Conservation (phyloP, 2,113 vertebrate species). For the Zosterops japonicus region DNA sequence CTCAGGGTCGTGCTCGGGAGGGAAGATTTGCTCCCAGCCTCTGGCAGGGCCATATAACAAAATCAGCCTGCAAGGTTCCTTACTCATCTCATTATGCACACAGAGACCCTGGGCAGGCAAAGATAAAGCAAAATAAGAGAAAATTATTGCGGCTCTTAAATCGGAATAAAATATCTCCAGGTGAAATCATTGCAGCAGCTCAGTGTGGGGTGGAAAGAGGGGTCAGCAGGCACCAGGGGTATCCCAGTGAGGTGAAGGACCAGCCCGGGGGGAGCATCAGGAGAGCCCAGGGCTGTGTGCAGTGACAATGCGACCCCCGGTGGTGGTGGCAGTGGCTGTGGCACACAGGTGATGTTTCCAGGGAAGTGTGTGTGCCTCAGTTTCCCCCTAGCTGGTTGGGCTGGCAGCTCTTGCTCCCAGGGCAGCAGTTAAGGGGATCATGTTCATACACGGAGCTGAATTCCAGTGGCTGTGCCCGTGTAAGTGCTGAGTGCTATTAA, state of each 20-base stretch:
- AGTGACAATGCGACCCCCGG: accelerated
- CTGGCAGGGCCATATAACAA: conserved; percentile 4
- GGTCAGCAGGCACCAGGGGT: accelerated
- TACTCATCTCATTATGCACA: conserved; percentile 54
- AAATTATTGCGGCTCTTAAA: background rate
- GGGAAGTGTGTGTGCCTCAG: background rate
- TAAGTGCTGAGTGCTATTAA: conserved; percentile 50
- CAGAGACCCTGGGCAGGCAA: conserved; percentile 24
- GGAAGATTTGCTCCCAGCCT: background rate
- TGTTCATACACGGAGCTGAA: background rate
- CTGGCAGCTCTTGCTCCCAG: background rate
- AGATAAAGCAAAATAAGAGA: conserved; percentile 20
- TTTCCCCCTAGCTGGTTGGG: background rate
- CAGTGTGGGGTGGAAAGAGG: background rate
- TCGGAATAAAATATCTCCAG: background rate
- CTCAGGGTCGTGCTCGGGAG: background rate
- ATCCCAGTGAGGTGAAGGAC: background rate
- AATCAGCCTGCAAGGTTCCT: conserved; percentile 45
- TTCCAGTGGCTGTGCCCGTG: background rate
- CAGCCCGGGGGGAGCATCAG: background rate
- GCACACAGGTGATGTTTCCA: background rate
- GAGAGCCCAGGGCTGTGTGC: background rate
- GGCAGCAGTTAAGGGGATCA: background rate
- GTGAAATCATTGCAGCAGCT: background rate
- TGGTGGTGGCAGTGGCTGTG: accelerated